Evolutionary conservation across 2,113 vertebrate genomes (phyloP), one percentile per base, ranked within the genome.

Genomic region (Rynchops niger): DNA sequence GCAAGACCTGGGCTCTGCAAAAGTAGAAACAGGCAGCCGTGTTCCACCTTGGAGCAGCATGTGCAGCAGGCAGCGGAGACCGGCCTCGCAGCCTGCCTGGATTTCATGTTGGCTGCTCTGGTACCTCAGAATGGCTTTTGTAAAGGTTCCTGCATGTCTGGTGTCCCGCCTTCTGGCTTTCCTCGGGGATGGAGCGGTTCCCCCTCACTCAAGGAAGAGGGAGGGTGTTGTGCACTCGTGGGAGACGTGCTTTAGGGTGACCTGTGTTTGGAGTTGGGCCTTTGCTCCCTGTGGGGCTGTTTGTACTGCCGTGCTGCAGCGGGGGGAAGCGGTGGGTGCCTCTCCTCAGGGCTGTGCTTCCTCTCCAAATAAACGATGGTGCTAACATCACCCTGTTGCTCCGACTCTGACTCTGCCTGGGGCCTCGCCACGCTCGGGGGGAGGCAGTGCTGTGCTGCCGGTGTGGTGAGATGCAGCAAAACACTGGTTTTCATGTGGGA

Each of bases 281-380:
- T 49, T 66, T 7, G 66, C 49, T 89, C 42, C 15, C 19, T 0
- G 0, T 1, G 76, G 67, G 27, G 47, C 86, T 74, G 70, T 22
- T 77, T 91, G 77, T 79, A 29, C 88, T 80, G 81, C 65, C 5
- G 0, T 9, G 36, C 65, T 63, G 47, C 38, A 11, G 9, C 9
- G 5, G 42, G 66, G 5, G 50, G 71, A 69, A 45, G 78, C 6
- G 1, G 38, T 0, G 0, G 63, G 56, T 4, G 12, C 32, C 43
- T 82, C 32, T 94, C 30, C 40, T 38, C 71, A 32, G 9, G 7
- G 32, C 55, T 67, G 20, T 63, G 52, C 90, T 80, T 62, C 58
- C 43, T 77, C 67, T 77, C 62, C 81, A 72, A 96, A 94, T 96
- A 96, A 97, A 91, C 7, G 0, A 96, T 93, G 93, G 96, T 96